Evolutionary conservation across 2,797 vertebrate species (phyloP), one percentile per base, ranked within the genome.

Genomic region (Eulemur mongoz): DNA sequence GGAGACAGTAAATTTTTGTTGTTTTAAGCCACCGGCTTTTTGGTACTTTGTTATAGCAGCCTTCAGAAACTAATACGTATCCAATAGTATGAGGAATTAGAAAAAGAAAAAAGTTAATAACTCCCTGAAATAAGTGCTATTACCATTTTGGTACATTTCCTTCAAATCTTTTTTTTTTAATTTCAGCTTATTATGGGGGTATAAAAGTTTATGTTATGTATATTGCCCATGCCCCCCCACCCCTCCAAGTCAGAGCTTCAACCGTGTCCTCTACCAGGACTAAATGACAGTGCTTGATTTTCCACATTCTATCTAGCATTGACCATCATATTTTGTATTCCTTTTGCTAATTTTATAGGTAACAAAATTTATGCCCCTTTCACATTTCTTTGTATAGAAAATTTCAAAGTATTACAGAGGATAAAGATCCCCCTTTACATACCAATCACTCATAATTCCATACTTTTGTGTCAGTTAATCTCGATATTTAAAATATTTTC

Each of bases 401-500:
- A 80, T 23, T 79, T 90, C 11, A 40, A 75, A 93, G 7, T 89
- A 57, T 89, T 72, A 22, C 14, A 88, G 35, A 67, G 4, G 59
- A 40, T 65, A 73, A 35, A 91, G 7, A 50, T 65, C 17, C 10
- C 4, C 2, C 11, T 90, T 92, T 7, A 25, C 52, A 18, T 57
- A 67, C 13, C n/a, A 69, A 3, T 48, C 54, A 80, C 7, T 90
- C 38, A 59, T 86, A 70, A 87, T 93, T 75, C 2, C 5, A 83
- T 27, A 63, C 12, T 73, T 75, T 82, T 91, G 18, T 88, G 20
- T 72, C 63, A 91, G 32, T 63, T 78, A 65, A 12, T 82, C 7
- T 86, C 30, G 35, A 3, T 94, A 76, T 90, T 90, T 78, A 79
- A 38, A 27, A 75, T 88, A 82, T 83, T 96, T 94, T 15, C 40